A percentile compares a stretch with the other conserved stretches of the same genome.
Conservation (phyloP, 2,797 vertebrate species). For the Forpus xanthops region DNA sequence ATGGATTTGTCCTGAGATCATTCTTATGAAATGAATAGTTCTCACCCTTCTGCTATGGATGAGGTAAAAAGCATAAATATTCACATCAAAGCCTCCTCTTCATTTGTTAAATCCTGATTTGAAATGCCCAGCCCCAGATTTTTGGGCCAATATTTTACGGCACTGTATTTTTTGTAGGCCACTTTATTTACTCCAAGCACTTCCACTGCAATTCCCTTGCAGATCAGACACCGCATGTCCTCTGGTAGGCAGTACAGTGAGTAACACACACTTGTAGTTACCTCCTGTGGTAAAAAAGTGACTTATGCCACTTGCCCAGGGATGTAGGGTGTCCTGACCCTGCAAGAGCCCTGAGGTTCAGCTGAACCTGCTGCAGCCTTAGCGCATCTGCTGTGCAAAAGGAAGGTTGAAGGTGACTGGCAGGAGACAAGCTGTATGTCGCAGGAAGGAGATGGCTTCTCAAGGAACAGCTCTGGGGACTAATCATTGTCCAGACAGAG, state of each 20-base stretch:
- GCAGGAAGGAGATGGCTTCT: not conserved
- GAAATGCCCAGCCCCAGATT: not conserved
- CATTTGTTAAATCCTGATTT: not conserved
- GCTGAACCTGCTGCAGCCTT: not conserved
- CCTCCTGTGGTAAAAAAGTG: not conserved
- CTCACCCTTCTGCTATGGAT: not conserved
- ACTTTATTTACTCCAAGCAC: not conserved
- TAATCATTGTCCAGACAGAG: accelerated
- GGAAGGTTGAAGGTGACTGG: not conserved
- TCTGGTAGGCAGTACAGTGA: not conserved
- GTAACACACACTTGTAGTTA: not conserved
- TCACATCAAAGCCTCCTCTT: not conserved
- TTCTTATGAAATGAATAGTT: not conserved
- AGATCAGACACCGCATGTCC: not conserved
- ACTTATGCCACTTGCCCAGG: not conserved
- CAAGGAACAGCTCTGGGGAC: not conserved
- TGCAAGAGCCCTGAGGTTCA: not conserved
- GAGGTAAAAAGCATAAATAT: not conserved
- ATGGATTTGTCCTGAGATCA: not conserved
- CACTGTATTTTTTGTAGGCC: not conserved
- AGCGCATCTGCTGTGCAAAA: not conserved
- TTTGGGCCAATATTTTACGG: not conserved
- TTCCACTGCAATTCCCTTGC: not conserved
- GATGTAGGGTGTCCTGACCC: not conserved
- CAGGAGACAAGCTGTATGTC: accelerated